Base-by-base conservation (phyloP, 2,113 vertebrate species). In the Coryphaenoides rupestris region DNA sequence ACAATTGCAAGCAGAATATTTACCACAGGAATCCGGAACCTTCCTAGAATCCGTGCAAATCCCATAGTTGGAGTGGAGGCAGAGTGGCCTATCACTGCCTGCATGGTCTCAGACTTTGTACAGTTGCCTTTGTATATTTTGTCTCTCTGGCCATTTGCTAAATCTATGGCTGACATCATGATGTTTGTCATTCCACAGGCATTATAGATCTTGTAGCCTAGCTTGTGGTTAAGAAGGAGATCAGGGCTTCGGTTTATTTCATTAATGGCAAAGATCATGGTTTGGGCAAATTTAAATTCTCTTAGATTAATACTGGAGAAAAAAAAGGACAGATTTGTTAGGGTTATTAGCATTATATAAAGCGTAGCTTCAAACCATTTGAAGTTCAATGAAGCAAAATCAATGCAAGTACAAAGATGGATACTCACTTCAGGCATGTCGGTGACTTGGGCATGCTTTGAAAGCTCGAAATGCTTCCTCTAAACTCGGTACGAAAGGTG, bases 171-270 rank as follows among this genome's bases (percentile, higher is more conserved):
- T 53, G 84, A 69, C 63, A 64, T 68, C 0, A 83, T 65, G 16
- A 84, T 81, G 53, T 80, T 81, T 40, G 70, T 28, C 28, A 74
- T 78, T 58, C 80, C 84, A 74, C 86, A 86, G 4, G 79, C 59
- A 70, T 88, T 82, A 21, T 79, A 77, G 69, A 88, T 86, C 19
- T 70, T 77, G 60, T 85, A 88, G 45, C 86, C 83, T 21, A 88
- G 50, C 2, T 64, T 81, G 55, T 80, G 53, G 53, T 80, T 71
- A 19, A 77, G 81, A 14, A 84, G 72, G 55, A 88, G 67, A 13
- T 23, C 66, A 59, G 61, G 66, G 47, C 82, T 77, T 63, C 65
- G 66, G 69, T 88, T 85, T 61, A 88, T 84, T 63, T 85, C 78
- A 50, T 85, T 70, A 63, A 81, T 78, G 26, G 84, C 80, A 65